Base-by-base conservation (phyloP, 1,140 invertebrate species). In the Carposina sasakii region DNA sequence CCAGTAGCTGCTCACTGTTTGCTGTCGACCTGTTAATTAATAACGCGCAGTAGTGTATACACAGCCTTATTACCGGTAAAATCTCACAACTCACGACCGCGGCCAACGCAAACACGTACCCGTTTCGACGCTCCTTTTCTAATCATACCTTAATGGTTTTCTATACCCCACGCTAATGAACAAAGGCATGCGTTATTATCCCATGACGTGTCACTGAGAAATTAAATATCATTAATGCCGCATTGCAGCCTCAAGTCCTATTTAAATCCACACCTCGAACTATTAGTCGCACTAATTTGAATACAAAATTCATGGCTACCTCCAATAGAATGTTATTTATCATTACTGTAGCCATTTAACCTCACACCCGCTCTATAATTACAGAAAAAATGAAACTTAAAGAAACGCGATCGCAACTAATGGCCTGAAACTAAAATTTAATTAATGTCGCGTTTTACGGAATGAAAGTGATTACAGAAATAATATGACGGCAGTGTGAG, bases 351-450 rank as follows among this genome's bases (percentile, higher is more conserved):
- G 63, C 77, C 77, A 79, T 81, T 81, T 81, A 81, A 64, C 71
- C 67, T 66, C 66, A 67, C 77, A 57, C 81, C 73, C 64, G 64
- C 57, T 51, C 67, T 71, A 68, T 79, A 67, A 67, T 49, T 26
- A 49, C 54, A 60, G 64, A 74, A 79, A 79, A 83, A 81, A 78
- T 71, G 63, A 60, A 76, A 77, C 67, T 76, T 65, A 57, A 79
- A 79, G 77, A 79, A 83, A 83, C 76, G 73, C 79, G 69, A 81
- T 66, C 67, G 71, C 64, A 64, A 75, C 81, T 81, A 84, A 84
- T 84, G 81, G 81, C 55, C 76, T 78, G 77, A 82, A 84, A 81
- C 81, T 81, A 84, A 84, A 84, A 79, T 84, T 84, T 84, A 84
- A 84, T 84, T 84, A 84, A 79, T 81, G 75, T 78, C 76, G 77